These are phyloP conservation scores for Xenopus borealis DNA, from an alignment of 2,113 vertebrate species.

Conservation along the genomic window DNA sequence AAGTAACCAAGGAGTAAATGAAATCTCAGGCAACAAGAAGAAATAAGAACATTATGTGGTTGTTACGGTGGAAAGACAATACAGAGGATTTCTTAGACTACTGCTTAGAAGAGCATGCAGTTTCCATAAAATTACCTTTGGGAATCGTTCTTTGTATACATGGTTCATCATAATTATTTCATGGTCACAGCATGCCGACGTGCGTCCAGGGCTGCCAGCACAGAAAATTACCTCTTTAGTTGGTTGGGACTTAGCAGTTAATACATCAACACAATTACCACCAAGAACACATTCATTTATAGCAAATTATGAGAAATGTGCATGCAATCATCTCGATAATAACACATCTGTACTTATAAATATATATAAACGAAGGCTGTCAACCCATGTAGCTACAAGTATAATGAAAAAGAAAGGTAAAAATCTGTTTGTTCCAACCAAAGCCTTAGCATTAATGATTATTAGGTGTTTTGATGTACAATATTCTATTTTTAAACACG, in stretches of 20 bases:
- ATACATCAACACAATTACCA: slow-evolving; percentile 25
- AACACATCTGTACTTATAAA: too few relatives aligned
- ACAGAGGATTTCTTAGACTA: not conserved
- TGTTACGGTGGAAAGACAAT: not conserved
- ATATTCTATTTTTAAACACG: too few relatives aligned
- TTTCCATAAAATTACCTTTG: slow-evolving; percentile 76
- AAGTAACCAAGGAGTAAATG: not conserved
- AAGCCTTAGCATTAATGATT: too few relatives aligned
- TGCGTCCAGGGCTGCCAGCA: slow-evolving; percentile 85
- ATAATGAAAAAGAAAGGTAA: too few relatives aligned
- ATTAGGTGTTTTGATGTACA: too few relatives aligned
- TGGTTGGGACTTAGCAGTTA: slow-evolving; percentile 1
- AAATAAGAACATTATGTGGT: not conserved
- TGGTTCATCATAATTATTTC: slow-evolving; percentile 99
- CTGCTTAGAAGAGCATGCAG: not conserved
- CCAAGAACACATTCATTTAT: not conserved
- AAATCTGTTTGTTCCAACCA: too few relatives aligned
- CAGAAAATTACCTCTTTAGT: slow-evolving; percentile 60
- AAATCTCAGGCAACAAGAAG: not conserved
- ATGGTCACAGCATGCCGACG: slow-evolving; percentile 91
- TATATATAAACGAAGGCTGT: too few relatives aligned
- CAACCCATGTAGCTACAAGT: too few relatives aligned
- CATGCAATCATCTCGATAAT: too few relatives aligned
- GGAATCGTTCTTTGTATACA: slow-evolving; percentile 98
- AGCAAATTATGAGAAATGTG: not conserved